phyloP scores from a whole-genome alignment of 2,113 vertebrate species.

The Barnardius zonarius region DNA sequence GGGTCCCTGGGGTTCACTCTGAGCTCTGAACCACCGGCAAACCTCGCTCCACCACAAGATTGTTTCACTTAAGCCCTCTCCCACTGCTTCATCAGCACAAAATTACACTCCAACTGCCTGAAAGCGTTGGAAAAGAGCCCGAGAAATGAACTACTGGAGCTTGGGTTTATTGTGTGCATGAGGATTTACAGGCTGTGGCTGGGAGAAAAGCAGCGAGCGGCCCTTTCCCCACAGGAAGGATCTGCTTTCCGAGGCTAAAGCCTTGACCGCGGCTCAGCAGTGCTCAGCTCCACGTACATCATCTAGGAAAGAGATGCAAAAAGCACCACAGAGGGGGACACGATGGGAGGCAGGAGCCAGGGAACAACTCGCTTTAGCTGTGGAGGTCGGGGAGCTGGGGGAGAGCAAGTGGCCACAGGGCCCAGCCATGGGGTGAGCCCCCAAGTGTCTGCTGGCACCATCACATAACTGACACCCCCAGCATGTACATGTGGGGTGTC shows the following conservation, averaged over 20 bases:
- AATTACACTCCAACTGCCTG: not conserved
- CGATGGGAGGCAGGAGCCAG: not conserved
- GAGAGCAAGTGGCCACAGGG: not conserved
- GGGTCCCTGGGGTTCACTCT: not conserved
- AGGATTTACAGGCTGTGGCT: slow-evolving; percentile 39
- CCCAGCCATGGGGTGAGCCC: rapidly evolving
- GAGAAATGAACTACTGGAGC: slow-evolving; percentile 21
- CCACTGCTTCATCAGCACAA: slow-evolving; percentile 52
- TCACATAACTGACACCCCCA: not conserved
- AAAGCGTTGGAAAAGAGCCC: slow-evolving; percentile 57
- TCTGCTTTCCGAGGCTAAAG: not conserved
- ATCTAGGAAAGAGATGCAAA: not conserved
- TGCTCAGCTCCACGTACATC: not conserved
- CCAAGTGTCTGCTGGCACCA: not conserved
- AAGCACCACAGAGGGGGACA: rapidly evolving
- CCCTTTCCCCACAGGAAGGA: not conserved
- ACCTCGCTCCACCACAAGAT: not conserved
- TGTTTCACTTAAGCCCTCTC: slow-evolving; percentile 44
- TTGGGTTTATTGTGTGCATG: not conserved
- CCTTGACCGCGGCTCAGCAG: not conserved
- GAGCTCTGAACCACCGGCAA: slow-evolving; percentile 4
- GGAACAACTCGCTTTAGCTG: not conserved
- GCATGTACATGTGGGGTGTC: not conserved
- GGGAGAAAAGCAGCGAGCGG: not conserved
- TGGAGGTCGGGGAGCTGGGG: not conserved